Conservation (phyloP, 1,140 invertebrate genomes). For the Caerostris darwini region DNA sequence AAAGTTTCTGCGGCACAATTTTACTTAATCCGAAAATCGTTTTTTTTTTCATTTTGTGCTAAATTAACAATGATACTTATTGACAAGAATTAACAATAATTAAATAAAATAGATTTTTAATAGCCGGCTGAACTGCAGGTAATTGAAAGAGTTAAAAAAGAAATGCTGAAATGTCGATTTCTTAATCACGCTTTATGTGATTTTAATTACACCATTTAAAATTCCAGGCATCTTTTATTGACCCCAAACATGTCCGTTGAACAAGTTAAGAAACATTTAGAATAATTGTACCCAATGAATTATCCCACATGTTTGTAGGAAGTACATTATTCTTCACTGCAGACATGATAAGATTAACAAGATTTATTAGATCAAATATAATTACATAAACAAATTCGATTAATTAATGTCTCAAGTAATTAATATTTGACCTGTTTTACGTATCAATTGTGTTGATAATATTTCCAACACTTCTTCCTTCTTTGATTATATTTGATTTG, state of each 20-base stretch:
- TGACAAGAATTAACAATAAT: neutral
- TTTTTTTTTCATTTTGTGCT: too few relatives aligned
- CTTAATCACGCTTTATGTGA: neutral
- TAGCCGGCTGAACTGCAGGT: neutral
- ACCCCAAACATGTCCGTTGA: neutral
- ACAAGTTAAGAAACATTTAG: neutral
- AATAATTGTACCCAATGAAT: too few relatives aligned
- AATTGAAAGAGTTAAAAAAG: slow-evolving; percentile 25
- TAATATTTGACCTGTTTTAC: neutral
- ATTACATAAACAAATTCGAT: neutral
- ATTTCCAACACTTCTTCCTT: neutral
- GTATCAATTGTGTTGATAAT: neutral
- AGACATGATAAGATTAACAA: neutral
- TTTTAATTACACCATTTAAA: slow-evolving; percentile 44
- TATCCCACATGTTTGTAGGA: neutral
- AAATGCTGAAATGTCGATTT: neutral
- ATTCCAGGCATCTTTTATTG: neutral
- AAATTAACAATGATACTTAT: too few relatives aligned
- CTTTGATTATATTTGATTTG: neutral
- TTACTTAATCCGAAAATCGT: too few relatives aligned
- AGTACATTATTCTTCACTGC: neutral
- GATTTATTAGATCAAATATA: neutral
- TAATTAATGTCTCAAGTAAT: neutral
- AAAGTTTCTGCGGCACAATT: too few relatives aligned
- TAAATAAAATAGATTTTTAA: slow-evolving; percentile 17